phyloP scores from a whole-genome alignment of 2,888 invertebrate genomes.

The Eupeodes luniger region DNA sequence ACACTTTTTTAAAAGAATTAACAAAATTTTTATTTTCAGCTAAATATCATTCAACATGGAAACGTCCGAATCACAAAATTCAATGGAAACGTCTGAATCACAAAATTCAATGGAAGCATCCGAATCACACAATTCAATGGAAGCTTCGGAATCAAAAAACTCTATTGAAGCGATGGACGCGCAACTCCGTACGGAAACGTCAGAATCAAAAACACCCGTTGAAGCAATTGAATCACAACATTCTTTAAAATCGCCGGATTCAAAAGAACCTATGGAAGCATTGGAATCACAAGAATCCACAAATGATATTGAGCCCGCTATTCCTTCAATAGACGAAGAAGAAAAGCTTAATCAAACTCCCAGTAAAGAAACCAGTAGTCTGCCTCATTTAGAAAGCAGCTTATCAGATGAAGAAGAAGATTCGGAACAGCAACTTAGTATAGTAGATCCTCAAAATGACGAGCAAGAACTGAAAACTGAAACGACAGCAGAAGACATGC shows the following conservation, averaged over 20 bases:
- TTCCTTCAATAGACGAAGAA: neutral
- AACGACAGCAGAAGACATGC: slow-evolving; percentile 17
- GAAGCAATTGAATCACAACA: no score
- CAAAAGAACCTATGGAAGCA: no score
- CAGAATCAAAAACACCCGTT: no score
- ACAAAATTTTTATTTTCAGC: neutral
- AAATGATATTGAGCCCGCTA: neutral
- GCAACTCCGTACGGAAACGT: no score
- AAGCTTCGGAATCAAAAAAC: no score
- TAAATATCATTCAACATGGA: neutral
- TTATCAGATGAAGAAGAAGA: slow-evolving; percentile 32
- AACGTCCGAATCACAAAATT: neutral
- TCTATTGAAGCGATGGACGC: neutral
- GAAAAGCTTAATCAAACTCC: neutral
- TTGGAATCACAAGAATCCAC: no score
- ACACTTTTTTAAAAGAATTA: neutral
- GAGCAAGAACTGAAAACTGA: slow-evolving; percentile 33
- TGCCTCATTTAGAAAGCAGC: neutral
- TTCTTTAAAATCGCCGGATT: no score
- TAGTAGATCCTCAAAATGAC: slow-evolving; percentile 26
- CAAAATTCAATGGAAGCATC: no score
- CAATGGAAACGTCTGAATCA: no score
- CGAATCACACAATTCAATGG: no score
- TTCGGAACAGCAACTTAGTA: slow-evolving; percentile 32
- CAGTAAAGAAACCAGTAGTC: neutral